These are phyloP conservation scores for Ramphastos sulfuratus DNA, from an alignment of 2,113 vertebrate genomes.

Conservation along the genomic window DNA sequence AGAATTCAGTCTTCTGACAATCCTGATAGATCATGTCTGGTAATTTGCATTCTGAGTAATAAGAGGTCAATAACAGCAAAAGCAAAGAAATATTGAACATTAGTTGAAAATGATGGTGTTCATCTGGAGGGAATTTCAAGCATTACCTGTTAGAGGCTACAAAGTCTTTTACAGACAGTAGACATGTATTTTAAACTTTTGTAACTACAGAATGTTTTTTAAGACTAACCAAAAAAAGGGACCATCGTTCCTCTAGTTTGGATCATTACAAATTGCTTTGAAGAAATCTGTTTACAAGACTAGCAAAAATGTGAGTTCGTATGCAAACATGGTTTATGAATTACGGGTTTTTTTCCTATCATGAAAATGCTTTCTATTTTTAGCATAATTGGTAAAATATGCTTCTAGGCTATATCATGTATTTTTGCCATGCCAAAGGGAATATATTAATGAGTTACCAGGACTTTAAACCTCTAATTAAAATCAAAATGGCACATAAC, in stretches of 20 bases:
- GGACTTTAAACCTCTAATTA: background rate
- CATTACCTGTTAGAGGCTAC: background rate
- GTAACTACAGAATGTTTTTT: background rate
- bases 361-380: background rate
- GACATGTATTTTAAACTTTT: background rate
- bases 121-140: background rate
- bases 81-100: background rate
- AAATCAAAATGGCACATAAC: background rate
- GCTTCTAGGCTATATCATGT: background rate
- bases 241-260: background rate
- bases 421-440: background rate
- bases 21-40: background rate
- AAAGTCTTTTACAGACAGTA: constrained; percentile 5
- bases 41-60: background rate
- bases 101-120: background rate
- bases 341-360: background rate
- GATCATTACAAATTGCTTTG: constrained; percentile 13
- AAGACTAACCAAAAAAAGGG: background rate
- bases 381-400: background rate
- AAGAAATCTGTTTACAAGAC: background rate
- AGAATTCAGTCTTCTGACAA: background rate
- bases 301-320: background rate
- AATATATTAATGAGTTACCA: background rate
- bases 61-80: background rate
- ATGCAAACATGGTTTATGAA: background rate